Percentiles rank a stretch among this genome's conserved stretches.
Conservation (phyloP, 1,140 invertebrate genomes). For the Eriocheir sinensis region DNA sequence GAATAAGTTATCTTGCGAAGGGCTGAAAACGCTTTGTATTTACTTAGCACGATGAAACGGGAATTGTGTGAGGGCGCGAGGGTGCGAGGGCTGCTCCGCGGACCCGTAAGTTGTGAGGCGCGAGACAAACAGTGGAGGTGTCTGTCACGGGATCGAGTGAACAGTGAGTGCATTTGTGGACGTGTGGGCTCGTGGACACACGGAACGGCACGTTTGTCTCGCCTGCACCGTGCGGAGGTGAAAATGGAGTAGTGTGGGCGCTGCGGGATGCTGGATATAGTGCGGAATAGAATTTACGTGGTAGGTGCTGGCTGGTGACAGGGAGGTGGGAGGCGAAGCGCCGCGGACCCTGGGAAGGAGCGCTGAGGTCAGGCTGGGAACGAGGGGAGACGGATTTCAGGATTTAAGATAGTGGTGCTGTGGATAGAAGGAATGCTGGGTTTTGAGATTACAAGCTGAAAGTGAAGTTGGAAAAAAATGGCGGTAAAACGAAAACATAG, state of each 20-base stretch:
- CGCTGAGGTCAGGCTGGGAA: background rate
- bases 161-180: slow-evolving; percentile 37
- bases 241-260: background rate
- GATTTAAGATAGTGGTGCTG: background rate
- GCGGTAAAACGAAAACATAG: background rate
- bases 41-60: background rate
- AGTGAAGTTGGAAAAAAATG: background rate
- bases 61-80: slow-evolving; percentile 23
- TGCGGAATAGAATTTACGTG: slow-evolving; percentile 3
- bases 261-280: slow-evolving; percentile 11
- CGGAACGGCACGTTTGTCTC: background rate
- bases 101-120: slow-evolving; percentile 11
- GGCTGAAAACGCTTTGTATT: background rate
- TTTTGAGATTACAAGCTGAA: background rate
- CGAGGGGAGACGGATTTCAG: background rate
- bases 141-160: slow-evolving; percentile 24
- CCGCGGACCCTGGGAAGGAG: slow-evolving; percentile 19
- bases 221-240: background rate
- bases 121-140: slow-evolving; percentile 2
- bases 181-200: slow-evolving; percentile 3
- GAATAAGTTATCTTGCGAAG: background rate
- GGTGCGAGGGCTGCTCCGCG: no score
- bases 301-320: background rate
- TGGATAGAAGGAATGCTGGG: background rate
- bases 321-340: background rate